Conservation (phyloP, 2,888 invertebrate species). For the Lymantria monacha region DNA sequence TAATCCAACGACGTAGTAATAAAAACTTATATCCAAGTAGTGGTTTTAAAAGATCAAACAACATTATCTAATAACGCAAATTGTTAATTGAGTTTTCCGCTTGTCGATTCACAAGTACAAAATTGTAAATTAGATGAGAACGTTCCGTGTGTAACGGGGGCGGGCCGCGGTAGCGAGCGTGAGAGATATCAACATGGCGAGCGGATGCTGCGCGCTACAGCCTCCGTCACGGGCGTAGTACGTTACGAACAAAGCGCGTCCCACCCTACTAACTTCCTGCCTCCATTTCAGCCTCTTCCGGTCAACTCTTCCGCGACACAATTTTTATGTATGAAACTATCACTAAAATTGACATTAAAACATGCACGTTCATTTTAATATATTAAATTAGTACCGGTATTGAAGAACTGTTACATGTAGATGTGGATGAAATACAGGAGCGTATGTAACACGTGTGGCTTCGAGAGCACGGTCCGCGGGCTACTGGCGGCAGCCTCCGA, state of each 20-base stretch:
- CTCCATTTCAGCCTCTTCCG: conserved; percentile 46
- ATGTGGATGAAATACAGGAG: conserved; percentile 36
- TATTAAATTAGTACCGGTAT: conserved; percentile 32
- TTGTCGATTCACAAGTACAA: conserved; percentile 15
- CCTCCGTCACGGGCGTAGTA: conserved; percentile 72
- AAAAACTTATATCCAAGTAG: not conserved
- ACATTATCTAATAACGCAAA: conserved; percentile 17
- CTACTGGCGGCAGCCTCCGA: conserved; percentile 73
- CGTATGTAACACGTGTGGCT: conserved; percentile 51
- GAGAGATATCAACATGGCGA: conserved; percentile 56
- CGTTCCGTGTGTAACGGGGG: conserved; percentile 26
- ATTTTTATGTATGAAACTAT: conserved; percentile 58
- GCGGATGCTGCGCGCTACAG: conserved; percentile 77
- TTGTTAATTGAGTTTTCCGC: conserved; percentile 27
- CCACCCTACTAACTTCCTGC: conserved; percentile 63
- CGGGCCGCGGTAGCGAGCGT: conserved; percentile 38
- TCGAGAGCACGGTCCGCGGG: conserved; percentile 72
- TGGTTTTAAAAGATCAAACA: conserved; percentile 2
- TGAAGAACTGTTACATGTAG: conserved; percentile 47
- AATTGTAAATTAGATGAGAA: conserved; percentile 20
- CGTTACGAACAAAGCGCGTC: conserved; percentile 65
- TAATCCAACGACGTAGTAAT: too few relatives aligned
- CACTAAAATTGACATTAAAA: conserved; percentile 44
- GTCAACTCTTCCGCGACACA: conserved; percentile 43
- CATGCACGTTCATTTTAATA: conserved; percentile 48